phyloP scores from a whole-genome alignment of 2,113 vertebrate genomes.

The Stigmatopora argus region DNA sequence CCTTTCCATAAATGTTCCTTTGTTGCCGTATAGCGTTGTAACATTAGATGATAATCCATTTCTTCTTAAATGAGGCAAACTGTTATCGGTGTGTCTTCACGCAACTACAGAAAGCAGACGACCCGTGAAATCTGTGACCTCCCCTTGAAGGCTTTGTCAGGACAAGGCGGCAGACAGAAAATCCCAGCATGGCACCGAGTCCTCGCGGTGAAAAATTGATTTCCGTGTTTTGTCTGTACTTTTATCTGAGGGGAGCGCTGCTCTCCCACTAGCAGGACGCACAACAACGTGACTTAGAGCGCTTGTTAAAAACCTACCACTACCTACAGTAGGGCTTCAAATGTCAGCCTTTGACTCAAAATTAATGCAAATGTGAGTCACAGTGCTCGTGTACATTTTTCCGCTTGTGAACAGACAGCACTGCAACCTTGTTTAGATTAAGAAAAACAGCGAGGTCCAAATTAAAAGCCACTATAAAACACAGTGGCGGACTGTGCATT shows the following conservation, averaged over 20 bases:
- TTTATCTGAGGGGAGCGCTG: slow-evolving; percentile 12
- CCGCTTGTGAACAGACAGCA: neutral
- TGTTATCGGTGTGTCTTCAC: neutral
- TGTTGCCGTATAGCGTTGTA: no score
- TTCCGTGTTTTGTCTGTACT: slow-evolving; percentile 13
- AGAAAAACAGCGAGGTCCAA: neutral
- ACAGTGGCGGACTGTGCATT: neutral
- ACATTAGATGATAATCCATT: no score
- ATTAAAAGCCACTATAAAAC: neutral
- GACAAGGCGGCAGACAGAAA: slow-evolving; percentile 34
- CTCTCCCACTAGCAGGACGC: slow-evolving; percentile 6
- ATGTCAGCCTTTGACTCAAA: neutral
- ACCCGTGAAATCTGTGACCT: slow-evolving; percentile 16
- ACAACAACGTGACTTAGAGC: neutral
- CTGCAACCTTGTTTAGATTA: neutral
- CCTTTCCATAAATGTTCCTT: no score
- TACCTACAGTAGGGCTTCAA: neutral
- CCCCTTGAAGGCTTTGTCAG: slow-evolving; percentile 34
- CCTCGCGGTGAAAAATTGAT: slow-evolving; percentile 29
- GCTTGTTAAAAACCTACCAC: neutral
- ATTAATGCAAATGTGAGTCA: slow-evolving; percentile 2
- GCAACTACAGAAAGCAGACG: neutral
- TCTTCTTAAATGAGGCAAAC: no score
- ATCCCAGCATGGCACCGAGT: slow-evolving; percentile 32
- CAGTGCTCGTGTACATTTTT: neutral